Conservation (phyloP, 2,888 invertebrate genomes). For the Cantharis flavilabris region DNA sequence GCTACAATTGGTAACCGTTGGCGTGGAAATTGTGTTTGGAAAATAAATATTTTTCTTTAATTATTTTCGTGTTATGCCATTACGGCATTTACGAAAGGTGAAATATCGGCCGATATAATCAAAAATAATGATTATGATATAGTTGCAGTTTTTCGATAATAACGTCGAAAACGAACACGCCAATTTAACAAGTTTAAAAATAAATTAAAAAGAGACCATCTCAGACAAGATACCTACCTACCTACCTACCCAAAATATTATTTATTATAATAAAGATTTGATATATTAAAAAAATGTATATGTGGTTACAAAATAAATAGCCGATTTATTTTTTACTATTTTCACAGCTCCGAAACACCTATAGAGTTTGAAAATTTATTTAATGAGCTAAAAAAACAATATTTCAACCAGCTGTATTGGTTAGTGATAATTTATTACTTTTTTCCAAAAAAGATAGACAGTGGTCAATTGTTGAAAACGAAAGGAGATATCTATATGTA, state of each 20-base stretch:
- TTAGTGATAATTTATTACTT: constrained; percentile 51
- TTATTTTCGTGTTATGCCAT: constrained; percentile 34
- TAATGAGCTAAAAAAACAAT: constrained; percentile 56
- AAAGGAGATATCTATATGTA: constrained; percentile 37
- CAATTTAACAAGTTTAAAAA: neutral
- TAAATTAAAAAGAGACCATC: constrained; percentile 5
- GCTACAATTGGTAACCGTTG: constrained; percentile 37
- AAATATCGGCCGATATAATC: neutral
- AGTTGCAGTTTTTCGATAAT: neutral
- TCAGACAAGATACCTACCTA: constrained; percentile 5
- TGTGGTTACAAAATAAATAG: constrained; percentile 50
- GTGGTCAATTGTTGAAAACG: constrained; percentile 8
- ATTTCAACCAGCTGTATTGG: constrained; percentile 53
- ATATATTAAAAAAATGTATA: constrained; percentile 51
- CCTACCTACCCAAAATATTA: constrained; percentile 28
- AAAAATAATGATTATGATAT: neutral
- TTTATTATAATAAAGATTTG: constrained; percentile 49
- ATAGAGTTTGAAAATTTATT: constrained; percentile 54
- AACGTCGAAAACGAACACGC: neutral
- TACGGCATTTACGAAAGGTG: constrained; percentile 9
- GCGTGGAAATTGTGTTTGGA: constrained; percentile 45
- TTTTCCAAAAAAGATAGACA: constrained; percentile 34
- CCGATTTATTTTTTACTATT: constrained; percentile 46
- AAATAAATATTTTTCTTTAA: constrained; percentile 51
- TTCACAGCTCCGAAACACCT: constrained; percentile 51